Conservation (phyloP, 2,888 invertebrate genomes). For the Ptilodon capucinus region DNA sequence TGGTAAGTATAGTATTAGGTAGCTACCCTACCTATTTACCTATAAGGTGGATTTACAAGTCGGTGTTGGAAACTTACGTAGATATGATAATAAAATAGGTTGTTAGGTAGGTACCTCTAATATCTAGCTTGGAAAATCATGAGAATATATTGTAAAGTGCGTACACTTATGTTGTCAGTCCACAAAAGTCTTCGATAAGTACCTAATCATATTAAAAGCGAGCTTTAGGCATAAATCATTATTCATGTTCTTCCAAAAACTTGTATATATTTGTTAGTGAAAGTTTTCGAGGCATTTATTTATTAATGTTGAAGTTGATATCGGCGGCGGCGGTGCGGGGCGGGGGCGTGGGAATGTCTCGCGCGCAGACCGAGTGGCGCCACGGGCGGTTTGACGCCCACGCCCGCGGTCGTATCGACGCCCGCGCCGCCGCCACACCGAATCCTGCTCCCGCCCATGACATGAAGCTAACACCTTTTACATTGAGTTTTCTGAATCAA, state of each 20-base stretch:
- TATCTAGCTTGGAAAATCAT: too few species aligned
- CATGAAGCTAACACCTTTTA: too few species aligned
- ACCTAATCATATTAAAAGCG: slow-evolving; percentile 11
- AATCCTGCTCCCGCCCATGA: background rate
- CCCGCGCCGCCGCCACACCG: background rate
- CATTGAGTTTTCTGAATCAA: too few species aligned
- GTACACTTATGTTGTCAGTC: too few species aligned
- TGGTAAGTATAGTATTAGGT: too few species aligned
- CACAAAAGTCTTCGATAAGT: background rate
- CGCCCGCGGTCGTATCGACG: too few species aligned
- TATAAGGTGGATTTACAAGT: too few species aligned
- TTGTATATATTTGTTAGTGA: slow-evolving; percentile 56
- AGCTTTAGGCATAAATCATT: slow-evolving; percentile 25
- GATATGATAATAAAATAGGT: too few species aligned
- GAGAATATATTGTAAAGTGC: too few species aligned
- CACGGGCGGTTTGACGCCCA: slow-evolving; percentile 60
- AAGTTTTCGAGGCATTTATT: slow-evolving; percentile 67
- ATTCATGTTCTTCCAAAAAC: slow-evolving; percentile 44
- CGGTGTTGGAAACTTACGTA: too few species aligned
- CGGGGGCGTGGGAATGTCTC: slow-evolving; percentile 59
- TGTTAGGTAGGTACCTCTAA: too few species aligned
- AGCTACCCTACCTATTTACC: too few species aligned
- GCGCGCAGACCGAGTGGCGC: slow-evolving; percentile 74
- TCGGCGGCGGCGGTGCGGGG: slow-evolving; percentile 36
- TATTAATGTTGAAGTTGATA: slow-evolving; percentile 59